Evolutionary conservation across 2,113 vertebrate species (phyloP).

Genomic region (Sinocyclocheilus anshuiensis): DNA sequence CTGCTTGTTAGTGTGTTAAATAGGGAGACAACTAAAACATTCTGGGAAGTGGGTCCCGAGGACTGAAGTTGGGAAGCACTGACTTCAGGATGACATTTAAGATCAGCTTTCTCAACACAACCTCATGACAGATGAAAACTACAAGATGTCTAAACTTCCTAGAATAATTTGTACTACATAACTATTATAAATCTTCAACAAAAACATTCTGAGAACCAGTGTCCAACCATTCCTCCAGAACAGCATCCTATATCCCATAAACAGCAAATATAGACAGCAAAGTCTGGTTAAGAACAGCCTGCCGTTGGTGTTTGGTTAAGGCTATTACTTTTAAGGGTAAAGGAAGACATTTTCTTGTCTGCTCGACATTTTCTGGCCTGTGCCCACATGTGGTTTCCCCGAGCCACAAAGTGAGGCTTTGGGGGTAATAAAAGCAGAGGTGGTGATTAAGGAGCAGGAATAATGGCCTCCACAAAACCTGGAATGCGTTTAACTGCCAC

Average conservation of each 20-base stretch:
- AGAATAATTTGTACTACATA: background rate
- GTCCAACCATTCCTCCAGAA: slow-evolving; percentile 5
- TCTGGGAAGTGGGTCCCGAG: too few relatives aligned
- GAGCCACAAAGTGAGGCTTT: slow-evolving; percentile 70
- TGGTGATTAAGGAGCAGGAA: slow-evolving; percentile 80
- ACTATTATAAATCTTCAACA: background rate
- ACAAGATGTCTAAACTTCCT: background rate
- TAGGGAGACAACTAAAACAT: background rate
- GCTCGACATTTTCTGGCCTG: slow-evolving; percentile 64
- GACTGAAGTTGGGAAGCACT: background rate
- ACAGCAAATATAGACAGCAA: slow-evolving; percentile 40
- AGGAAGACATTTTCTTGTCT: slow-evolving; percentile 58
- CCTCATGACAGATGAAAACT: background rate
- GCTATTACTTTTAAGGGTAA: slow-evolving; percentile 63
- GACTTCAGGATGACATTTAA: too few relatives aligned
- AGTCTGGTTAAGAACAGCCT: slow-evolving; percentile 39
- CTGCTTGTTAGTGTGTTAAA: background rate
- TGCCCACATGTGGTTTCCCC: slow-evolving; percentile 73
- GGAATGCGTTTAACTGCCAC: slow-evolving; percentile 76
- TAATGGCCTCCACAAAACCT: slow-evolving; percentile 79
- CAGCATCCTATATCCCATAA: slow-evolving; percentile 41
- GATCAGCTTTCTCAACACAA: background rate
- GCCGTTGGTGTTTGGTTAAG: slow-evolving; percentile 50
- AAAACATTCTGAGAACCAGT: background rate
- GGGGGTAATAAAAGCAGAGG: slow-evolving; percentile 76